A percentile compares a stretch with the other conserved stretches of the same genome.
phyloP scores from a whole-genome alignment of 2,113 vertebrate species.

The Charina bottae region DNA sequence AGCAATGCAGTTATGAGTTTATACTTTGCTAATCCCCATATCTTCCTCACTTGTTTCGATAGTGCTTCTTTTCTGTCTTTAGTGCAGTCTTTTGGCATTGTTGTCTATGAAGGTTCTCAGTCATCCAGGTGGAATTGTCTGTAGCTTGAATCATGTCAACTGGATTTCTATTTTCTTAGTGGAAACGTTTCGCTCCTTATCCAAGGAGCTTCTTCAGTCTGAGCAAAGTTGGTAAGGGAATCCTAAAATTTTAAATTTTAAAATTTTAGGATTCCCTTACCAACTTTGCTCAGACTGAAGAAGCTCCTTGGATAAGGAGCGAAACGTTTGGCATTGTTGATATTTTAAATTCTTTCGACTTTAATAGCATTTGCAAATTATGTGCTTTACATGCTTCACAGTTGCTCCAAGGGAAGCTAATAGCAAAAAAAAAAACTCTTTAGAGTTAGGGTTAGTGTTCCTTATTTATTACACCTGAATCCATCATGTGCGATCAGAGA shows the following conservation, averaged over 20 bases:
- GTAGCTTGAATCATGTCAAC: no score
- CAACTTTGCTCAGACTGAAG: no score
- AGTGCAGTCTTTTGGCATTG: conserved; percentile 29
- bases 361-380: conserved; percentile 39
- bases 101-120: no score
- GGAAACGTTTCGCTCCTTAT: no score
- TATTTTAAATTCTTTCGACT: conserved; percentile 22
- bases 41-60: conserved; percentile 37
- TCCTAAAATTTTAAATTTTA: no score
- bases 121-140: no score
- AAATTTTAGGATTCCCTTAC: no score
- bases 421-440: conserved; percentile 16
- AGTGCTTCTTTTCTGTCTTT: conserved; percentile 32
- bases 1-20: conserved; percentile 37
- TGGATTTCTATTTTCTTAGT: no score
- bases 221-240: no score
- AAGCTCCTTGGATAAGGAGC: no score
- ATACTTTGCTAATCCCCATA: conserved; percentile 38
- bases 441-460: conserved; percentile 30
- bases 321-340: neutral
- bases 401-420: conserved; percentile 51
- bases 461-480: conserved; percentile 42
- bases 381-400: conserved; percentile 34
- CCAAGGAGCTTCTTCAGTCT: no score
- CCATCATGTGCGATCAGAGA: neutral